Percentiles rank a stretch among this genome's conserved stretches.
phyloP scores from a whole-genome alignment of 2,888 invertebrate genomes.

The Leptarthrus brevirostris region DNA sequence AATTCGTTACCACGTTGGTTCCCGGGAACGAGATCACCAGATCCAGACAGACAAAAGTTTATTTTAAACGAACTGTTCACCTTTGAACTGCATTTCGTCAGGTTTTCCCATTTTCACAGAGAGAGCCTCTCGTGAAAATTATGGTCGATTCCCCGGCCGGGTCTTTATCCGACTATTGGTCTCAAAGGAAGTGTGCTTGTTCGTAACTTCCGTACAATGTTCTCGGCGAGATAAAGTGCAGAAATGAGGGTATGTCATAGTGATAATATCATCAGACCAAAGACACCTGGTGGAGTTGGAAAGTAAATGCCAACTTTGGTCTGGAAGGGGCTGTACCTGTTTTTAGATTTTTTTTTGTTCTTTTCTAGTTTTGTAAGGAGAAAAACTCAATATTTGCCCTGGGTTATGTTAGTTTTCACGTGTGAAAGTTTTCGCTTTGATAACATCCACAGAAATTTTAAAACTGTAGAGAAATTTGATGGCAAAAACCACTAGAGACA shows the following conservation, averaged over 20 bases:
- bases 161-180: not conserved
- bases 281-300: conserved; percentile 1
- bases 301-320: conserved; percentile 14
- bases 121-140: not conserved
- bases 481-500: too few species aligned
- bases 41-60: not conserved
- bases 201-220: conserved; percentile 22
- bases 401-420: not conserved
- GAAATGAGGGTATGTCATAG: not conserved
- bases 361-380: conserved; percentile 6
- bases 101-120: not conserved
- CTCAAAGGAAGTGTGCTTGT: conserved; percentile 6
- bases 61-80: conserved; percentile 18
- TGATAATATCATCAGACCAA: conserved; percentile 4
- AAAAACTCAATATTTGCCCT: not conserved
- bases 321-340: not conserved
- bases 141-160: conserved; percentile 2
- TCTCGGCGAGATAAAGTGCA: conserved; percentile 2
- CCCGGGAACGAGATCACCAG: not conserved
- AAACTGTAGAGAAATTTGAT: too few species aligned
- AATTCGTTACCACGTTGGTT: conserved; percentile 5
- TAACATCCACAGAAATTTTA: too few species aligned
- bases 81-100: conserved; percentile 30
- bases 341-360: too few species aligned
- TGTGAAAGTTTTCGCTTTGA: too few species aligned